Conservation (phyloP, 2,113 vertebrate species). For the Piprites chloris region DNA sequence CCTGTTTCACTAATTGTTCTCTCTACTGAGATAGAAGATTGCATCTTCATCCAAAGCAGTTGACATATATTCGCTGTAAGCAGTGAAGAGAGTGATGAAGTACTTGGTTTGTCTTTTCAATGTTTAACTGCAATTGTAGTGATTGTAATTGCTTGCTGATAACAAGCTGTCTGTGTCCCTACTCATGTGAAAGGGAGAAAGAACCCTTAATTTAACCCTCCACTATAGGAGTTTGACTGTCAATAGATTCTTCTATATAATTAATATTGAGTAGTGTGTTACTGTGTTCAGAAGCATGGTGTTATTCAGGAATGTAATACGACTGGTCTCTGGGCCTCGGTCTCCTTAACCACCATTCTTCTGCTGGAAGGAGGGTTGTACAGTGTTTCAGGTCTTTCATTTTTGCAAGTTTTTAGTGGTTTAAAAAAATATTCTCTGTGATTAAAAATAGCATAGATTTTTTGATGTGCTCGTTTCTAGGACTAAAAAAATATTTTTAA, state of each 20-base stretch:
- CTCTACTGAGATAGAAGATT: background rate
- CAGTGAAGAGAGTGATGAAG: background rate
- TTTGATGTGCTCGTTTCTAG: background rate
- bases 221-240: background rate
- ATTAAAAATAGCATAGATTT: background rate
- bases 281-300: background rate
- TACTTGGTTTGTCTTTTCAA: background rate
- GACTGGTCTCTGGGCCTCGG: background rate
- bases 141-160: background rate
- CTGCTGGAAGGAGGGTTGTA: background rate
- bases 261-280: background rate
- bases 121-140: background rate
- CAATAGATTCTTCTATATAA: background rate
- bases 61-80: background rate
- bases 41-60: background rate
- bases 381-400: background rate
- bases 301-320: background rate
- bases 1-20: background rate
- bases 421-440: background rate
- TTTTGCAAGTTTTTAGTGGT: background rate
- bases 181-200: background rate
- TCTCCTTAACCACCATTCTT: background rate
- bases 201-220: background rate
- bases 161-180: background rate
- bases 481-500: background rate